Evolutionary conservation across 2,888 invertebrate species (phyloP).

Genomic region (Spialia ferax): DNA sequence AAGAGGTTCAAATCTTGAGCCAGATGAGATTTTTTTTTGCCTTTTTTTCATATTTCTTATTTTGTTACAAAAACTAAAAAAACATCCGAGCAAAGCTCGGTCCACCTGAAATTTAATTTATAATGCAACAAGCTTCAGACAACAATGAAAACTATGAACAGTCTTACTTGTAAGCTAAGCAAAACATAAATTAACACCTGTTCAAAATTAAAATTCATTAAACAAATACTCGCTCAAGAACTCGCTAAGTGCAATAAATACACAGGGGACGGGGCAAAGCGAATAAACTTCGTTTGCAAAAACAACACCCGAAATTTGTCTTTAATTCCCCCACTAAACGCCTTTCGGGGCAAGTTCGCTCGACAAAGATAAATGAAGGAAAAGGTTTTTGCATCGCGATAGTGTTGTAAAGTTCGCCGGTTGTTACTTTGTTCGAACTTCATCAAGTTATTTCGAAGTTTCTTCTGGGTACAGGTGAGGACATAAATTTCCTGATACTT

Average conservation of each 20-base stretch:
- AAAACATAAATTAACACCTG: slow-evolving; percentile 21
- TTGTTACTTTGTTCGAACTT: slow-evolving; percentile 21
- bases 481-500: neutral
- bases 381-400: slow-evolving; percentile 53
- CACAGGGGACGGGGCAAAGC: slow-evolving; percentile 8
- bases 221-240: slow-evolving; percentile 28
- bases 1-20: too few species aligned
- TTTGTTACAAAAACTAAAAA: too few species aligned
- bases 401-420: slow-evolving; percentile 31
- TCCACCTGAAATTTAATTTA: too few species aligned
- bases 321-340: slow-evolving; percentile 69
- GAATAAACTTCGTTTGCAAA: slow-evolving; percentile 39
- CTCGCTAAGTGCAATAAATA: slow-evolving; percentile 34
- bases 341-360: slow-evolving; percentile 58
- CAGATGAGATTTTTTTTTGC: too few species aligned
- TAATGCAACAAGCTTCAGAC: neutral
- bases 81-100: too few species aligned
- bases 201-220: slow-evolving; percentile 31
- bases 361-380: slow-evolving; percentile 70
- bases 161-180: neutral
- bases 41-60: too few species aligned
- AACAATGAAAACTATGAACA: neutral
- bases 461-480: slow-evolving; percentile 18
- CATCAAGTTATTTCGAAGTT: slow-evolving; percentile 26
- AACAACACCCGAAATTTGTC: slow-evolving; percentile 56